Percentiles rank a stretch among this genome's conserved stretches.
Evolutionary conservation across 2,113 vertebrate species (phyloP).

Genomic region (Micromys minutus): DNA sequence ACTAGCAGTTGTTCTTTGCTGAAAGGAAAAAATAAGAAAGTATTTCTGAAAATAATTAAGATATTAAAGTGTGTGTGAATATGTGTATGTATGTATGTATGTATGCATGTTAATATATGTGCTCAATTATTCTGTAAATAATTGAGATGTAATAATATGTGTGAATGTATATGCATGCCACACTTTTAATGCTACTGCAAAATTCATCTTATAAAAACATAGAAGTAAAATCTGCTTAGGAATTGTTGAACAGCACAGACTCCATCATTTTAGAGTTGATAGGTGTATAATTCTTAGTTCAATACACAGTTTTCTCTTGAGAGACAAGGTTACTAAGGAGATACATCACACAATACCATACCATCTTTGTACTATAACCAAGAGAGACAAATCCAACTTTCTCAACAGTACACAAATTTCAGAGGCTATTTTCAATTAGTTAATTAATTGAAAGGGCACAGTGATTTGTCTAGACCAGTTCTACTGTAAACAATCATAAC

Average conservation of each 20-base stretch:
- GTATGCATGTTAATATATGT: not conserved
- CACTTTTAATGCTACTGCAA: not conserved
- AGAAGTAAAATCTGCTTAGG: not conserved
- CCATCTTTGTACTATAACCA: not conserved
- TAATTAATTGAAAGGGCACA: slow-evolving; percentile 60
- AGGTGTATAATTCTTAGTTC: not conserved
- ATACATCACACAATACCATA: not conserved
- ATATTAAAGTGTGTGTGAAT: not conserved
- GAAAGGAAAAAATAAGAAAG: not conserved
- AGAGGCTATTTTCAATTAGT: not conserved
- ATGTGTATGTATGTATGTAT: not conserved
- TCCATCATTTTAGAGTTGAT: slow-evolving; percentile 1
- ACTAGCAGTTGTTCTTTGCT: not conserved
- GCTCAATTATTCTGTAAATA: not conserved
- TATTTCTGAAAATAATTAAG: not conserved
- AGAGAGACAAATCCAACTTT: slow-evolving; percentile 38
- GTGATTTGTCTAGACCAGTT: not conserved
- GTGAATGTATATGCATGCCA: not conserved
- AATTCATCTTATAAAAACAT: not conserved
- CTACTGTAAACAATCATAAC: slow-evolving; percentile 38
- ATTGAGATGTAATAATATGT: not conserved
- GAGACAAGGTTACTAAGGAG: not conserved
- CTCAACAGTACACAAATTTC: not conserved
- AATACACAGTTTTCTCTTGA: not conserved
- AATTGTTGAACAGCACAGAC: not conserved